Percentiles rank a stretch among this genome's conserved stretches.
phyloP scores from a whole-genome alignment of 2,113 vertebrate species.

The Chunga burmeisteri region DNA sequence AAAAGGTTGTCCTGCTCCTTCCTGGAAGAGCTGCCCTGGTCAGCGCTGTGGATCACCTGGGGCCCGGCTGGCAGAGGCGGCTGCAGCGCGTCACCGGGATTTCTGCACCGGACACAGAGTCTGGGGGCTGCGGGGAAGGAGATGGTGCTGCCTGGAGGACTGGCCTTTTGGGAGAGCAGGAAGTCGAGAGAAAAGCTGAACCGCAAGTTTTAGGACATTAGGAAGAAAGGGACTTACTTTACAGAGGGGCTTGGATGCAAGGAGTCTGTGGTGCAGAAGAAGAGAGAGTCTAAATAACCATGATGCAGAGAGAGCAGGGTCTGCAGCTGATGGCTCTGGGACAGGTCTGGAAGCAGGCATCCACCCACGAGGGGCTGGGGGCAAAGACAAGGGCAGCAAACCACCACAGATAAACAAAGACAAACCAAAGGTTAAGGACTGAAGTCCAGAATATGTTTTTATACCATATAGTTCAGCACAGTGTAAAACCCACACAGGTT shows the following conservation, averaged over 20 bases:
- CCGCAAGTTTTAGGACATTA: not conserved
- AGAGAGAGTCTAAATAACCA: no score
- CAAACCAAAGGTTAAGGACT: not conserved
- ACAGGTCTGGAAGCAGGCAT: not conserved
- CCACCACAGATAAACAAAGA: not conserved
- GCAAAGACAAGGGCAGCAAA: not conserved
- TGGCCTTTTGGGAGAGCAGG: accelerated
- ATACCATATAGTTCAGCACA: not conserved
- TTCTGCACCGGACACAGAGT: not conserved
- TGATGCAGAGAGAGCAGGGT: accelerated
- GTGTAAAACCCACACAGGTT: not conserved
- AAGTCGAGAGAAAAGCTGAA: not conserved
- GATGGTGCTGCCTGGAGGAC: accelerated
- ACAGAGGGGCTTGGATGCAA: not conserved
- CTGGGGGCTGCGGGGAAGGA: accelerated
- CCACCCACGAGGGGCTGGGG: accelerated
- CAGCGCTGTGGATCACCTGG: not conserved
- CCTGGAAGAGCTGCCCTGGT: not conserved
- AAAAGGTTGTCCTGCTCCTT: not conserved
- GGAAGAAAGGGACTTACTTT: not conserved
- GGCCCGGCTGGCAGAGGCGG: not conserved
- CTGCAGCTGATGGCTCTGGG: not conserved
- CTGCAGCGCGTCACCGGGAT: not conserved
- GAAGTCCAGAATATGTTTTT: not conserved
- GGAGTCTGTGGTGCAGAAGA: not conserved